Base-by-base conservation (phyloP, 2,113 vertebrate genomes). In the Mormoops blainvillei region DNA sequence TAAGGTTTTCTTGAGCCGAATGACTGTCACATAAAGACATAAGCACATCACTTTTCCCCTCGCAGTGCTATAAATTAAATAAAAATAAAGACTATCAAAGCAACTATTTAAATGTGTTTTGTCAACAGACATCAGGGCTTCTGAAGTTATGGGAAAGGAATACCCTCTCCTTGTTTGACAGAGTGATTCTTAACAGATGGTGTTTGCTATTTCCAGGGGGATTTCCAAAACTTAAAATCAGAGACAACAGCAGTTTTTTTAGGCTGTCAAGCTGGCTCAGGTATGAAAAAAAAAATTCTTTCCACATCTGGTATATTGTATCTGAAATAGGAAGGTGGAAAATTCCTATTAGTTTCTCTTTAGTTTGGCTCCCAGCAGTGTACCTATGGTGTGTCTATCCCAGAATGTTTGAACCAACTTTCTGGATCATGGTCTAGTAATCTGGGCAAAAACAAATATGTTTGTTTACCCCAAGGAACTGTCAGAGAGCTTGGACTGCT, bases 111-210 rank as follows among this genome's bases (percentile, higher is more conserved):
- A 96, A 97, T 94, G 76, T 96, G 65, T 96, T 97, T 97, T 98
- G 97, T 96, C 95, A 97, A 87, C 48, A 98, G 95, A 97, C 93
- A 97, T 2, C 70, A 85, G 80, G 71, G 54, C 87, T 97, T 96
- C 76, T 95, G 82, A 96, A 97, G 85, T 56, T 89, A 94, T 76
- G 91, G 92, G 89, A 97, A 98, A 98, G 92, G 89, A 97, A 84
- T 4, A 0, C 81, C 89, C 94, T 97, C 73, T 96, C 96, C 94
- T 94, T 87, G 91, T 97, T 87, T 92, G 94, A 96, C 89, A 78
- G 87, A 97, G 91, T 87, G 96, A 96, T 94, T 98, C 96, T 97
- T 92, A 96, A 82, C 96, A 97, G 94, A 93, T 76, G 97, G 95
- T 78, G 86, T 83, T 94, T 97, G 80, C 94, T 97, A 16, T 93